Evolutionary conservation across 2,888 invertebrate genomes (phyloP).

Genomic region (Coleophora deauratella): DNA sequence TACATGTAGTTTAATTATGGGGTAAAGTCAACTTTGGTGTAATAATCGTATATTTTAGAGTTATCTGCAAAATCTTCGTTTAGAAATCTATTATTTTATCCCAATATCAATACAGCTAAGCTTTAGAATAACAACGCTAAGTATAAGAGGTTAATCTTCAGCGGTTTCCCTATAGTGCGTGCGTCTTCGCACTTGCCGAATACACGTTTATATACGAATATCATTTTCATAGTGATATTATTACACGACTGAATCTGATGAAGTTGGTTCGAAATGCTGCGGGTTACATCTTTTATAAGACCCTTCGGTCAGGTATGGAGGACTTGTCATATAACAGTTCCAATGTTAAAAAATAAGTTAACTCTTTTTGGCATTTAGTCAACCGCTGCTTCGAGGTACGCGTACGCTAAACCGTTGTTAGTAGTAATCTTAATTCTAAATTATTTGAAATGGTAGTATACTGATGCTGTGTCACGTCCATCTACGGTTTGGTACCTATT

Average conservation of each 20-base stretch:
- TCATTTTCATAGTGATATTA: neutral
- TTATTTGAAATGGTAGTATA: no score
- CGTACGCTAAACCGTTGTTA: no score
- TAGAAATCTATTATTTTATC: constrained; percentile 37
- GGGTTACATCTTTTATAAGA: constrained; percentile 61
- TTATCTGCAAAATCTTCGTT: constrained; percentile 50
- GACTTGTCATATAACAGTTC: constrained; percentile 1
- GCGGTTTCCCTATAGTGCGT: constrained; percentile 11
- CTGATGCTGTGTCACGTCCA: no score
- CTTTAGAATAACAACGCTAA: constrained; percentile 35
- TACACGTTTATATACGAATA: no score
- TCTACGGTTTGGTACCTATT: no score
- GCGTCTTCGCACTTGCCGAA: no score
- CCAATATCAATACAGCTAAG: constrained; percentile 47
- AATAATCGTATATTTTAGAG: constrained; percentile 36
- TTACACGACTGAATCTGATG: constrained; percentile 24
- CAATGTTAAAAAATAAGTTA: no score
- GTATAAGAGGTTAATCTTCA: constrained; percentile 32
- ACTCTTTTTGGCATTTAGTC: no score
- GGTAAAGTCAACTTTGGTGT: constrained; percentile 40
- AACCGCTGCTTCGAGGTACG: no score
- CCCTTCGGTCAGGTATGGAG: constrained; percentile 52
- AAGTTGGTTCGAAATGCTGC: constrained; percentile 44
- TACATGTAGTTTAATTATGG: constrained; percentile 32
- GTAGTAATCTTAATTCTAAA: no score